A percentile compares a stretch with the other conserved stretches of the same genome.
Evolutionary conservation across 2,888 invertebrate species (phyloP).

Genomic region (Sympetrum striolatum): DNA sequence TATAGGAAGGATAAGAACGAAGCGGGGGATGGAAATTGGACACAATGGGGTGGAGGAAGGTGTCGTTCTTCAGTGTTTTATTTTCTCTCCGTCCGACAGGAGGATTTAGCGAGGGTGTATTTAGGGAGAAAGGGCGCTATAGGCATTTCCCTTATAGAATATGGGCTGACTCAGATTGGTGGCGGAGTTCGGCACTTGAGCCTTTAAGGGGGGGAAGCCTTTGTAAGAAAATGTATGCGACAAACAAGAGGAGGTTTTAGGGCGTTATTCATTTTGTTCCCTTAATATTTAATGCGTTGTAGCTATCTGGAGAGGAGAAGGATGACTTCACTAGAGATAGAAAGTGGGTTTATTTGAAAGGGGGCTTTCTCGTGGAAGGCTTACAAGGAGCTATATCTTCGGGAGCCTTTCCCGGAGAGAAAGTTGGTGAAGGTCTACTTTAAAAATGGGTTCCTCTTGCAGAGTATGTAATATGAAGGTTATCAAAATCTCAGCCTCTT

Average conservation of each 20-base stretch:
- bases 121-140: background rate
- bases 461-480: too few relatives aligned
- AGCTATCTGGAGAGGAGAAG: background rate
- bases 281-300: background rate
- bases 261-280: background rate
- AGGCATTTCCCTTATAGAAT: background rate
- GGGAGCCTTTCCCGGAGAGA: too few relatives aligned
- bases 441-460: too few relatives aligned
- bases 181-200: background rate
- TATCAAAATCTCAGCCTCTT: too few relatives aligned
- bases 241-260: background rate
- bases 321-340: background rate
- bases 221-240: background rate
- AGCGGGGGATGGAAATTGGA: background rate
- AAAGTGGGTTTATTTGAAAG: too few relatives aligned
- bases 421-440: too few relatives aligned
- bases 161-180: background rate
- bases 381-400: too few relatives aligned
- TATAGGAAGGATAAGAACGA: background rate
- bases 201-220: background rate
- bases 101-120: background rate
- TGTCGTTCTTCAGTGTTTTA: background rate
- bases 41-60: background rate
- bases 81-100: background rate
- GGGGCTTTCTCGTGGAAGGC: too few relatives aligned